phyloP scores from a whole-genome alignment of 1,140 invertebrate species.

The Musca domestica region DNA sequence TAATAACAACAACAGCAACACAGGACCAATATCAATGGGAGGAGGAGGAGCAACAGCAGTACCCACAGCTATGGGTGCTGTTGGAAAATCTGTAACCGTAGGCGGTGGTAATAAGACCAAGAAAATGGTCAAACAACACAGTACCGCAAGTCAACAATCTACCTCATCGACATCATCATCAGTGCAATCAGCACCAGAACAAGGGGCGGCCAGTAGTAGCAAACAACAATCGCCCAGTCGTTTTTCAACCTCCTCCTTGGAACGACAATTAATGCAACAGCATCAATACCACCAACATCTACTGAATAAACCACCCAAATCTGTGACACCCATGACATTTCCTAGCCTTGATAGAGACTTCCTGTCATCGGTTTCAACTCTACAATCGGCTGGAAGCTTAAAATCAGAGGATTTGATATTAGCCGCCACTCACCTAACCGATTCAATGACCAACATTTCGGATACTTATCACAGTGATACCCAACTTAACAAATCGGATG shows the following conservation, averaged over 20 bases:
- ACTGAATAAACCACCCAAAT: conserved; percentile 13
- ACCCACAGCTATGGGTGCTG: not conserved
- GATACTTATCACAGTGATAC: conserved; percentile 30
- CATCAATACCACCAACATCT: conserved; percentile 14
- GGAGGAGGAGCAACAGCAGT: not conserved
- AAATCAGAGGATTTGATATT: conserved; percentile 11
- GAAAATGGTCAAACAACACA: conserved; percentile 32
- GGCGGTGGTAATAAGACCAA: conserved; percentile 2
- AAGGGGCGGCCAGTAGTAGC: not conserved
- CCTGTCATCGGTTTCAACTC: conserved; percentile 7
- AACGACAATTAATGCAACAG: conserved; percentile 18
- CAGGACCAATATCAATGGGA: conserved; percentile 16
- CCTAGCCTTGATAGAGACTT: conserved; percentile 7
- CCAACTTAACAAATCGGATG: conserved; percentile 31
- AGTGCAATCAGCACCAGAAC: conserved; percentile 26
- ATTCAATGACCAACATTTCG: conserved; percentile 10
- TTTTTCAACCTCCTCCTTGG: not conserved
- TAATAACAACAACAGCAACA: conserved; percentile 22
- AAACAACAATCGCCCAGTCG: conserved; percentile 23
- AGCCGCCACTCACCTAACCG: not conserved
- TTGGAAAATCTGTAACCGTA: not conserved
- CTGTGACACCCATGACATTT: conserved; percentile 17
- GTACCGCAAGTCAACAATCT: conserved; percentile 30
- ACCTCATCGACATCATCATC: conserved; percentile 31
- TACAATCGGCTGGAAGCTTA: conserved; percentile 28